Conservation (phyloP, 2,113 vertebrate genomes). For the Butorides virescens region DNA sequence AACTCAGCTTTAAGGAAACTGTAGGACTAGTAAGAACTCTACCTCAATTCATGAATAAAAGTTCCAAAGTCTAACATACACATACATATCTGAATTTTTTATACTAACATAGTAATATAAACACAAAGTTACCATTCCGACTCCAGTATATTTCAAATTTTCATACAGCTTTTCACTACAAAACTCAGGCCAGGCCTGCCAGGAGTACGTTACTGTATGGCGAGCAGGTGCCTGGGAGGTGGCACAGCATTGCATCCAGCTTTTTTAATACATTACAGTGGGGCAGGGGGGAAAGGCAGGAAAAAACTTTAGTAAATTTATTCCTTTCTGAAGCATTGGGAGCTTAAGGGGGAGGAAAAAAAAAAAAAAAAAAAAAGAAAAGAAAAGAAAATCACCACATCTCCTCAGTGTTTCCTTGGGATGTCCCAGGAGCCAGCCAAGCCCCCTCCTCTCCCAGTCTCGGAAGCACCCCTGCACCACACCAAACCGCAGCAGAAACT, state of each 20-base stretch:
- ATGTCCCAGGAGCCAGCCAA: neutral
- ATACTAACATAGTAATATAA: neutral
- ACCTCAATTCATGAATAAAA: neutral
- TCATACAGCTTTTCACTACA: neutral
- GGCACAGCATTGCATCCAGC: neutral
- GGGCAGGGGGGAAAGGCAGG: no score
- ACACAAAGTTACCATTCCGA: neutral
- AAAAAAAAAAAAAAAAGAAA: no score
- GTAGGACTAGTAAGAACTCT: neutral
- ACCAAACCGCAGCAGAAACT: neutral
- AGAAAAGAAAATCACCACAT: neutral
- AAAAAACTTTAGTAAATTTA: neutral
- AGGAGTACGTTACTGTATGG: fast-evolving
- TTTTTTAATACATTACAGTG: neutral
- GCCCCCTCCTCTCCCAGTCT: neutral
- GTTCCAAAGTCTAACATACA: neutral
- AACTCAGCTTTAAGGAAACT: neutral
- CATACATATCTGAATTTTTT: neutral
- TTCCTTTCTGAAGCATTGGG: neutral
- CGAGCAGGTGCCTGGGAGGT: neutral
- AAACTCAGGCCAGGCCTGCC: neutral
- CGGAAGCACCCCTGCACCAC: neutral
- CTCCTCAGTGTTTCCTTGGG: neutral
- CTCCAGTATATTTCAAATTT: neutral
- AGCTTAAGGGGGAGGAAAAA: neutral